Evolutionary conservation across 2,888 invertebrate species (phyloP).

Genomic region (Ethmia dodecea): DNA sequence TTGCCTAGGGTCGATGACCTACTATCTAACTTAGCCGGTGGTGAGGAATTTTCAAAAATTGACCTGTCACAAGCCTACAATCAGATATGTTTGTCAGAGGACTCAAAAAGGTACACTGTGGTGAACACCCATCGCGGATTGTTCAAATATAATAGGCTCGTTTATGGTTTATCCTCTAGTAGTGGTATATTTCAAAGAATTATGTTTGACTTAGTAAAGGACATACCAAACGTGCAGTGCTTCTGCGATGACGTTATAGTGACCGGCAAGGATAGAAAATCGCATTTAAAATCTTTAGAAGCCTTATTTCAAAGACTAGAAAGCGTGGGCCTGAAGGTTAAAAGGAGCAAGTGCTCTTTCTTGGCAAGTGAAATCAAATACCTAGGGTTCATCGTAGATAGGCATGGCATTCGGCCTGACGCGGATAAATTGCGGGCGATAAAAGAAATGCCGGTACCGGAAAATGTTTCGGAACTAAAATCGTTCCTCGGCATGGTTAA

Average conservation of each 20-base stretch:
- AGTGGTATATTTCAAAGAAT: constrained; percentile 1
- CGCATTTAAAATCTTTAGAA: neutral
- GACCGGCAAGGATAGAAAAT: neutral
- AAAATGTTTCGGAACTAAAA: neutral
- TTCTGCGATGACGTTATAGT: constrained; percentile 1
- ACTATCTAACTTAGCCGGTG: constrained; percentile 4
- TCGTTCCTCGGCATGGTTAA: constrained; percentile 3
- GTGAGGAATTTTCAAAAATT: constrained; percentile 9
- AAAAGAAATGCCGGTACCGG: neutral
- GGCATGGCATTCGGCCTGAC: neutral
- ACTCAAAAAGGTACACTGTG: constrained; percentile 1
- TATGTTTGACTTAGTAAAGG: neutral
- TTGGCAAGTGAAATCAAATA: neutral
- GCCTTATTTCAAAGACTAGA: neutral
- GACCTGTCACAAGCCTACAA: constrained; percentile 13
- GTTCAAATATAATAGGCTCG: constrained; percentile 1
- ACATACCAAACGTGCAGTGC: neutral
- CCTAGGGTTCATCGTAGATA: neutral
- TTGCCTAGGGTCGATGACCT: constrained; percentile 13
- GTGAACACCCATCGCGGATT: constrained; percentile 3
- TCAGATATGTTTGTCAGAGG: constrained; percentile 3
- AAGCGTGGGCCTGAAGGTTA: neutral
- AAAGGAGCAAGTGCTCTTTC: neutral
- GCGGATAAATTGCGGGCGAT: neutral
- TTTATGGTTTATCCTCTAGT: constrained; percentile 1